Base-by-base conservation (phyloP, 2,113 vertebrate genomes). In the Bufo gargarizans region DNA sequence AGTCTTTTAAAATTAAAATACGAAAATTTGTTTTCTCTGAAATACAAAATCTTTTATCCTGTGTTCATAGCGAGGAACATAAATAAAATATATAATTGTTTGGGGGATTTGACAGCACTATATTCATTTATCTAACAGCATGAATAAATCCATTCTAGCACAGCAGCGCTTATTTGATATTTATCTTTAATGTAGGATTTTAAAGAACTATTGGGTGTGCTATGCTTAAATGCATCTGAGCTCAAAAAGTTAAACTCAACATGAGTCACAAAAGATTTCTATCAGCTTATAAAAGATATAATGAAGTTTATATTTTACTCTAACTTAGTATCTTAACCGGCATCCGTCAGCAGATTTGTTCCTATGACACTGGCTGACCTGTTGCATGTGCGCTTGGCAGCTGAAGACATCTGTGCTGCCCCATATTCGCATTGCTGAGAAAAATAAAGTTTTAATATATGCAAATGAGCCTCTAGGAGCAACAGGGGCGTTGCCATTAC, bases 61-160 rank as follows among this genome's bases (percentile, higher is more conserved):
- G 47, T 49, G 55, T 12, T 45, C 33, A 33, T 33, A 33, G 33
- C 16, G 59, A 14, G 16, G 80, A 7, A 12, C 13, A 81, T 17
- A 45, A 47, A 81, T 45, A 82, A 82, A 63, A 49, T 63, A 65
- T 50, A 47, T 82, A 50, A 82, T 82, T 82, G 45, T 82, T 45
- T 59, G 61, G 17, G 33, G 11, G 43, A n/a, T 82, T n/a, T 3
- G 61, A 47, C 53, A 59, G 22, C 53, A 58, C 53, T 53, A 83
- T 69, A 67, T 83, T 83, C 50, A 83, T 83, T 83, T 83, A 13
- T 83, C 81, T 67, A 69, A 13, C 81, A 83, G 81, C 81, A 69
- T 65, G 81, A 67, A 67, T 83, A 53, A 83, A 67, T 83, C 81
- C 13, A 53, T 67, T 12, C 61, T n/a, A 67, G 20, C 45, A 65